These are phyloP conservation scores for Halisarca cf. caerulea DNA, from an alignment of 37 sponge, comb jelly and placozoan genomes.

Conservation along the genomic window DNA sequence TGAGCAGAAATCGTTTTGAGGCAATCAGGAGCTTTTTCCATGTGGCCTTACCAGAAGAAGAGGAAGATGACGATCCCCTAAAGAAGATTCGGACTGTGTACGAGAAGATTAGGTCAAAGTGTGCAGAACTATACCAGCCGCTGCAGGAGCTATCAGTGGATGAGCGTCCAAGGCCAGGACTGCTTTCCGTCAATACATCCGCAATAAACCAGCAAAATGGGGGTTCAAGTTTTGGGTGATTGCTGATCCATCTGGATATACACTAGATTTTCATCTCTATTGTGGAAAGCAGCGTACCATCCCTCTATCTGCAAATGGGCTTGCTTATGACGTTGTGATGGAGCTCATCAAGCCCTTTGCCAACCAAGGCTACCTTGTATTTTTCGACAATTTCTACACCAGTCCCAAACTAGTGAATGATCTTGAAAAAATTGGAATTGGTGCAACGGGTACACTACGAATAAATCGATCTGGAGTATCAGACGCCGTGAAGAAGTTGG, in stretches of 20 bases:
- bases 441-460: conserved; percentile 46
- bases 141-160: conserved; percentile 35
- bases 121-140: not conserved
- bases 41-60: not conserved
- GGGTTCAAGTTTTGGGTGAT: conserved; percentile 24
- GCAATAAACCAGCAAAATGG: conserved; percentile 37
- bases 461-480: conserved; percentile 39
- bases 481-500: not conserved
- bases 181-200: conserved; percentile 51
- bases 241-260: not conserved
- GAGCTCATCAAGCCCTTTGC: not conserved
- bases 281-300: not conserved
- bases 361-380: conserved; percentile 18
- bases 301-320: not conserved
- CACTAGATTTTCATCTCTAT: not conserved
- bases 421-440: conserved; percentile 20
- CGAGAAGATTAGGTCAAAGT: not conserved
- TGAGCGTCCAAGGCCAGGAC: conserved; percentile 44
- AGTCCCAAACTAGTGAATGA: conserved; percentile 30
- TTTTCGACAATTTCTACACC: conserved; percentile 53
- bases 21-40: not conserved
- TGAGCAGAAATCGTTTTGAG: conserved; percentile 5
- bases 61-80: not conserved
- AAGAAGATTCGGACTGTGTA: not conserved
- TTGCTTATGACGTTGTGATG: conserved; percentile 1